phyloP scores from a whole-genome alignment of 2,797 vertebrate genomes.

The Sphenodon punctatus region DNA sequence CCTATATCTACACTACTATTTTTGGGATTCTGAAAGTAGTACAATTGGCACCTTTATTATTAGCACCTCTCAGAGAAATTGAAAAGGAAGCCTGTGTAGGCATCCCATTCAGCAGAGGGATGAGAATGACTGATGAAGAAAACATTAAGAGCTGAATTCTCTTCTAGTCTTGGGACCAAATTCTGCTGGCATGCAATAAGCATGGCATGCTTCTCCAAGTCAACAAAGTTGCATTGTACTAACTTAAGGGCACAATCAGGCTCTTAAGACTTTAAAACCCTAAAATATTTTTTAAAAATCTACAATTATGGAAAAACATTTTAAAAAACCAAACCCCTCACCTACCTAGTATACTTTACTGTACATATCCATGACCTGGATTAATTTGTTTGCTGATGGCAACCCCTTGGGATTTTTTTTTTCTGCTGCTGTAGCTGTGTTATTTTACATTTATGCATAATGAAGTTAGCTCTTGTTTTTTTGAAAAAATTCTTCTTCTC shows the following conservation, averaged over 20 bases:
- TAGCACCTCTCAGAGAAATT: background rate
- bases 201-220: background rate
- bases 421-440: background rate
- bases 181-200: background rate
- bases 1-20: fast-evolving
- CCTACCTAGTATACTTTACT: background rate
- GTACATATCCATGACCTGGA: background rate
- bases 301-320: no score
- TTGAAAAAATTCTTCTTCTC: background rate
- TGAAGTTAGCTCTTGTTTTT: no score
- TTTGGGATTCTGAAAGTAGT: background rate
- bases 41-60: background rate
- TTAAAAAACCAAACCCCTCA: no score
- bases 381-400: background rate
- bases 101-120: background rate
- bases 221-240: background rate
- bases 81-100: background rate
- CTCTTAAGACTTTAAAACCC: background rate
- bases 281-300: background rate
- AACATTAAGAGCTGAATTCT: background rate
- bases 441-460: background rate
- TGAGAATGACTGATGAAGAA: background rate
- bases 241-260: background rate
- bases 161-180: background rate
- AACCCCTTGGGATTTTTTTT: background rate